Percentiles rank a stretch among this genome's conserved stretches.
phyloP scores from a whole-genome alignment of 2,113 vertebrate genomes.

The Aleadryas rufinucha region DNA sequence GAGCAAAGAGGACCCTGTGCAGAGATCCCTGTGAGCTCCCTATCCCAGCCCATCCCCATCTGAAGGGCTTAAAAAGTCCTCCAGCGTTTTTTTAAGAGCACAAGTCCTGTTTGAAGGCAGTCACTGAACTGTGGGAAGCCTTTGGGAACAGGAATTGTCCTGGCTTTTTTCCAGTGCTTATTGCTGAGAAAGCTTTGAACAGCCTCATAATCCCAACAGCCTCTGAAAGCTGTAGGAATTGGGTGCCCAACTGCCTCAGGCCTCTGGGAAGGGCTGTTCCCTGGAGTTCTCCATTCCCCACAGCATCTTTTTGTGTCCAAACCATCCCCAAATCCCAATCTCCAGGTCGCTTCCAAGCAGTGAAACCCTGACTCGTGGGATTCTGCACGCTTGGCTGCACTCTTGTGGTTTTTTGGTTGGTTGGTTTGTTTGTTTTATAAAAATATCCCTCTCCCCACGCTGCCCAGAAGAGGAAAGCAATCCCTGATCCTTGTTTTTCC shows the following conservation, averaged over 20 bases:
- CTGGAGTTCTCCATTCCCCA: neutral
- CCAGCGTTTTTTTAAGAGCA: neutral
- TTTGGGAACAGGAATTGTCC: neutral
- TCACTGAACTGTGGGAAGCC: neutral
- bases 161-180: neutral
- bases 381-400: accelerated
- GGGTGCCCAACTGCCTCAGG: neutral
- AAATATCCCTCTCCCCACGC: neutral
- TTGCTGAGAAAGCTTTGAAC: neutral
- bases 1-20: too few species aligned
- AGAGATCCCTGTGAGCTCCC: neutral
- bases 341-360: neutral
- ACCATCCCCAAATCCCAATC: neutral
- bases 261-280: neutral
- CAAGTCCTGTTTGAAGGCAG: neutral
- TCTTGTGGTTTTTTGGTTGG: neutral
- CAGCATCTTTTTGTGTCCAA: neutral
- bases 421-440: neutral
- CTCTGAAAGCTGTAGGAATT: neutral
- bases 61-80: neutral
- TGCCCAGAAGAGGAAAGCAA: neutral
- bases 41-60: neutral
- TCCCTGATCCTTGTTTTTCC: neutral
- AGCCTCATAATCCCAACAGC: neutral
- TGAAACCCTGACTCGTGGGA: neutral